Conservation (phyloP, 2,888 invertebrate species). For the Lapara coniferarum region DNA sequence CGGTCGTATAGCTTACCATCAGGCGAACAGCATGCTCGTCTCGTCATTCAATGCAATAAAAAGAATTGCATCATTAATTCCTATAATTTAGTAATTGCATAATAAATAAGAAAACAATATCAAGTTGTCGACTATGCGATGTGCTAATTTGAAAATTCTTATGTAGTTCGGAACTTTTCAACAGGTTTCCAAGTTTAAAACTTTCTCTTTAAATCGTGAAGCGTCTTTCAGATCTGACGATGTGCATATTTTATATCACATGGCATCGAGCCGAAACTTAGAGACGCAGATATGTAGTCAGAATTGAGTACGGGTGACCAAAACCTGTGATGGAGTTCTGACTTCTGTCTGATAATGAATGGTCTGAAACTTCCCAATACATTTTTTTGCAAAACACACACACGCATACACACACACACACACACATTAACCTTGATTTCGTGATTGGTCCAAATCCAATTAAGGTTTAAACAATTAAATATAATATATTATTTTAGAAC, state of each 20-base stretch:
- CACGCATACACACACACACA: no score
- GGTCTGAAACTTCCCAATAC: no score
- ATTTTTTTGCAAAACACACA: no score
- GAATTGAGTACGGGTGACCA: not conserved
- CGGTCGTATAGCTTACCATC: no score
- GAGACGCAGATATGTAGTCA: slow-evolving; percentile 21
- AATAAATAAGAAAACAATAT: not conserved
- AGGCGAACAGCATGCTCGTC: no score
- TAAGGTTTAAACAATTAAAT: no score
- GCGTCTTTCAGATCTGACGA: slow-evolving; percentile 58
- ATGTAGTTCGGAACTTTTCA: slow-evolving; percentile 60
- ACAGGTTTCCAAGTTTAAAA: slow-evolving; percentile 61
- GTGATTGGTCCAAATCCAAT: no score
- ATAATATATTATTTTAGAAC: no score
- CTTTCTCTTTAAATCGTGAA: slow-evolving; percentile 50
- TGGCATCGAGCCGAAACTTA: slow-evolving; percentile 35
- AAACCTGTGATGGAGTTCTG: not conserved
- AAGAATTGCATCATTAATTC: not conserved
- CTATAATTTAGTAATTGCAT: not conserved
- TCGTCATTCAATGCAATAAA: not conserved
- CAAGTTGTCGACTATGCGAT: slow-evolving; percentile 12
- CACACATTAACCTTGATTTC: not conserved
- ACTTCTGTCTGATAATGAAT: no score
- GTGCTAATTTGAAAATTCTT: slow-evolving; percentile 40
- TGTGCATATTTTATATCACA: slow-evolving; percentile 73